These are phyloP conservation scores for Nephrotoma guestfalica DNA, from an alignment of 2,888 invertebrate genomes.

Conservation along the genomic window DNA sequence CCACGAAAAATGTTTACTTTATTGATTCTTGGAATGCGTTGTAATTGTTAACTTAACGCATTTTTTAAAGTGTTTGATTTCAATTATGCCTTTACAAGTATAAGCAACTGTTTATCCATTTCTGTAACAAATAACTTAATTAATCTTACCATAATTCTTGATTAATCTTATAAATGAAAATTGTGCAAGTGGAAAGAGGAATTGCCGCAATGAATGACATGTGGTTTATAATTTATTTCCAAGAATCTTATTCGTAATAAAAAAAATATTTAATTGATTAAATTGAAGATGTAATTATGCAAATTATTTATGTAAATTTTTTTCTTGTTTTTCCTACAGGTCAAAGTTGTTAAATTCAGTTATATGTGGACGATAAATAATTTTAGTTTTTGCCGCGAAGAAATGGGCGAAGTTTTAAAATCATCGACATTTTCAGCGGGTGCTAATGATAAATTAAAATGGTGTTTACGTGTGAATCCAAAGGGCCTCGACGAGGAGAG, in stretches of 20 bases:
- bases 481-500: conserved; percentile 99
- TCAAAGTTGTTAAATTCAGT: conserved; percentile 99
- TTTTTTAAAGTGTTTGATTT: neutral
- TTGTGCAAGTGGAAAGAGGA: neutral
- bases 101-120: no score
- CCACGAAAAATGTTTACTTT: no score
- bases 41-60: neutral
- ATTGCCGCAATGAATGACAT: neutral
- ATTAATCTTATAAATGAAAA: neutral
- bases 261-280: neutral
- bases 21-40: no score
- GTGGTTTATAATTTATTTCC: neutral
- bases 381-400: conserved; percentile 99
- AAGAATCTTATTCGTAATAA: neutral
- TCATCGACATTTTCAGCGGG: conserved; percentile 99
- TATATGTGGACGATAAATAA: conserved; percentile 99
- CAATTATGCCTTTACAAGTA: neutral
- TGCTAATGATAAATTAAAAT: conserved; percentile 98
- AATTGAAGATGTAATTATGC: neutral
- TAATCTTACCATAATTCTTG: neutral
- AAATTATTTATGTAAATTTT: neutral
- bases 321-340: conserved; percentile 42
- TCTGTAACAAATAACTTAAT: neutral
- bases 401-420: conserved; percentile 99
- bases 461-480: conserved; percentile 99